phyloP scores from a whole-genome alignment of 2,113 vertebrate species.

The Oxyura jamaicensis region DNA sequence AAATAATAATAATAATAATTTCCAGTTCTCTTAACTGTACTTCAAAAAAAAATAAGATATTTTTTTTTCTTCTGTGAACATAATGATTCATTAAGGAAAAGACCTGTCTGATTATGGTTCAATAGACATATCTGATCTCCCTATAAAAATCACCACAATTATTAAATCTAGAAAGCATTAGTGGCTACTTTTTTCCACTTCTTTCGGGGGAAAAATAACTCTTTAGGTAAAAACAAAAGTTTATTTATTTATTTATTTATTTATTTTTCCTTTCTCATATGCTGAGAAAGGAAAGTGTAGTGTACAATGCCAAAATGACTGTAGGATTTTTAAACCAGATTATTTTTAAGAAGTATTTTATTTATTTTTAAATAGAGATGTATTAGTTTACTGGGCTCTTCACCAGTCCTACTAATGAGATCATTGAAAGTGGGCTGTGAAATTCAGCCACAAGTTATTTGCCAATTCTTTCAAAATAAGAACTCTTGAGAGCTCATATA shows the following conservation, averaged over 20 bases:
- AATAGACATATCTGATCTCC: not conserved
- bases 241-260: no score
- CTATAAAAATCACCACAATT: not conserved
- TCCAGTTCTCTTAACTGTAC: not conserved
- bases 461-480: not conserved
- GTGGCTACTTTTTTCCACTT: not conserved
- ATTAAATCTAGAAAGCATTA: not conserved
- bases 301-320: not conserved
- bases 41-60: not conserved
- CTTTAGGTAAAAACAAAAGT: not conserved
- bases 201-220: not conserved
- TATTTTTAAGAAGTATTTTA: not conserved
- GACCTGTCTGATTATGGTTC: not conserved
- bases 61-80: not conserved
- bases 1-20: not conserved
- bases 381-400: not conserved
- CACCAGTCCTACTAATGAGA: not conserved
- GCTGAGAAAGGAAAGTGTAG: not conserved
- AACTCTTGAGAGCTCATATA: not conserved
- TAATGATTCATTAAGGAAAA: not conserved
- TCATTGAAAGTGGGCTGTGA: not conserved
- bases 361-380: not conserved
- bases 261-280: not conserved
- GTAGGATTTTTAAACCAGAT: not conserved
- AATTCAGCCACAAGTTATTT: not conserved